Percentiles rank a stretch among this genome's conserved stretches.
These are phyloP conservation scores for Galeopterus variegatus DNA, from an alignment of 2,113 vertebrate genomes.

Conservation along the genomic window DNA sequence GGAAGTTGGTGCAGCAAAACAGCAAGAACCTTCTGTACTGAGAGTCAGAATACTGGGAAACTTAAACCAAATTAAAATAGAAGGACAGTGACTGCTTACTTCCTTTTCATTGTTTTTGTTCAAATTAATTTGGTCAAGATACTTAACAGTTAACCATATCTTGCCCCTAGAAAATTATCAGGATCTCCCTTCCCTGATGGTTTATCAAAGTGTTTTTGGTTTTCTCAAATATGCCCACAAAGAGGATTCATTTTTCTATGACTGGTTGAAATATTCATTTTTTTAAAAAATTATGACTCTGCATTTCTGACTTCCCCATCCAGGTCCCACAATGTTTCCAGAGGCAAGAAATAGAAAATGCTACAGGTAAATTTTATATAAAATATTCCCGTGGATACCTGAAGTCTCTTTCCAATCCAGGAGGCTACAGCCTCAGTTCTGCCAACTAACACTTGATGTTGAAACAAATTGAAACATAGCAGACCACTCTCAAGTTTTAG, in stretches of 20 bases:
- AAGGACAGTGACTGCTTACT: slow-evolving; percentile 65
- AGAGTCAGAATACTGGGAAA: slow-evolving; percentile 79
- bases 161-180: slow-evolving; percentile 28
- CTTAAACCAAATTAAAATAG: slow-evolving; percentile 53
- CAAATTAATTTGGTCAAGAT: slow-evolving; percentile 56
- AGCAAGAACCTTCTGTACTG: slow-evolving; percentile 66
- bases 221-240: background rate
- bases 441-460: background rate
- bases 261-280: background rate
- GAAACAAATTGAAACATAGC: background rate
- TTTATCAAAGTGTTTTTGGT: background rate
- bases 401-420: background rate
- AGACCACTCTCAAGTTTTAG: background rate
- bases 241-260: background rate
- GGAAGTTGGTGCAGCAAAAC: slow-evolving; percentile 60
- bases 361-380: slow-evolving; percentile 38
- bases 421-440: background rate
- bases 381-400: background rate
- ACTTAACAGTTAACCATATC: slow-evolving; percentile 55
- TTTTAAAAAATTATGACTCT: background rate
- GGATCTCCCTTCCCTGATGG: background rate
- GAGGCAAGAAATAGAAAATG: background rate
- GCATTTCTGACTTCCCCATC: background rate
- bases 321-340: background rate
- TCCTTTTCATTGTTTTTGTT: slow-evolving; percentile 77